phyloP scores from a whole-genome alignment of 2,888 invertebrate species.

The Lydus trimaculatus region DNA sequence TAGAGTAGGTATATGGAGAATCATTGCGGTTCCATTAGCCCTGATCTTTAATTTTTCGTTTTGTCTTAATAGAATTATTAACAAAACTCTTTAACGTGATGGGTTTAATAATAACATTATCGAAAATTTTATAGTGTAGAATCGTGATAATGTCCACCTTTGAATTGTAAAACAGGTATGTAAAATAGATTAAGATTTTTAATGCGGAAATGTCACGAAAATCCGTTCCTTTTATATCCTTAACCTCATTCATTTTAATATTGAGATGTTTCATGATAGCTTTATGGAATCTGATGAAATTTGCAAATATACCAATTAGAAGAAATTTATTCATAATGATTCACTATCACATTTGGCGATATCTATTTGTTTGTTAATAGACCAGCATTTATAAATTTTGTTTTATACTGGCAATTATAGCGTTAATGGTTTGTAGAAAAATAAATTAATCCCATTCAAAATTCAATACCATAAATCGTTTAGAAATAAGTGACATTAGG shows the following conservation, averaged over 20 bases:
- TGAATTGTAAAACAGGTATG: neutral
- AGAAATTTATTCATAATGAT: neutral
- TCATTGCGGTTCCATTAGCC: neutral
- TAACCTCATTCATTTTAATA: conserved; percentile 5
- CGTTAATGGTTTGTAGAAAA: neutral
- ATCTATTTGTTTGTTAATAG: neutral
- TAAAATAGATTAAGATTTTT: conserved; percentile 7
- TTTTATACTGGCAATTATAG: neutral
- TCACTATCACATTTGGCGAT: neutral
- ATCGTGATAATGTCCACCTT: conserved; percentile 8
- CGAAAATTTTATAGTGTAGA: conserved; percentile 5
- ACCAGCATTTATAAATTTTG: neutral
- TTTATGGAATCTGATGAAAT: neutral
- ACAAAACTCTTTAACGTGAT: neutral
- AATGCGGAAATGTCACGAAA: conserved; percentile 4
- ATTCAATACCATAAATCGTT: neutral
- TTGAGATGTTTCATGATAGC: neutral
- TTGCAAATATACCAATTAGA: neutral
- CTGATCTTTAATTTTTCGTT: neutral
- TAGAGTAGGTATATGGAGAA: neutral
- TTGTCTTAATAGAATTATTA: neutral
- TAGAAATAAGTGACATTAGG: conserved; percentile 27
- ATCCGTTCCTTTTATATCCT: conserved; percentile 3
- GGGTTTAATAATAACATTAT: conserved; percentile 1
- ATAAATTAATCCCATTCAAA: neutral